phyloP scores from a whole-genome alignment of 2,797 vertebrate species.

The Alexandromys oeconomus region DNA sequence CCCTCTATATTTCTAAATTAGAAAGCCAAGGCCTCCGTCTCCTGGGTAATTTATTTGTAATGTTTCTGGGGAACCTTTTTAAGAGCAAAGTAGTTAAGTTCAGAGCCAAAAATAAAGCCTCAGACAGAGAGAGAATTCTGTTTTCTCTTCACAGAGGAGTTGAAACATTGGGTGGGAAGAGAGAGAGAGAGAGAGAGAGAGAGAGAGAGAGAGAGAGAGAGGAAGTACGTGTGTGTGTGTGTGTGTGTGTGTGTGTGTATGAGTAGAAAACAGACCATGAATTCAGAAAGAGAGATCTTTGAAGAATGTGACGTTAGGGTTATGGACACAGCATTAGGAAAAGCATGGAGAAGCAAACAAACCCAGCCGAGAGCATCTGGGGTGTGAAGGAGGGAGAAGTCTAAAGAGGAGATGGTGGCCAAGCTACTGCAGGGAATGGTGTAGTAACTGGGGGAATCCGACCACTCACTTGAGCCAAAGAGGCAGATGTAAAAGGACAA shows the following conservation, averaged over 20 bases:
- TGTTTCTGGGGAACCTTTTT: neutral
- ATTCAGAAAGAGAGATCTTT: neutral
- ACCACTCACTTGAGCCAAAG: neutral
- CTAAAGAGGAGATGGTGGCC: neutral
- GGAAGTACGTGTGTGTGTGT: no score
- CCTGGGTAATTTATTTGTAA: neutral
- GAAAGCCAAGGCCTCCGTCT: neutral
- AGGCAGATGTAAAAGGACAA: neutral
- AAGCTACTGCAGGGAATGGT: neutral
- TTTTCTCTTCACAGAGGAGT: neutral
- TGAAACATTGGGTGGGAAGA: neutral
- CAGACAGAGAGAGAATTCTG: neutral
- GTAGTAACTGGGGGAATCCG: neutral
- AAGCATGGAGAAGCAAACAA: neutral
- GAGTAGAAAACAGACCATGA: no score
- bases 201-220: no score
- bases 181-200: no score
- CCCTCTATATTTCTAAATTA: neutral
- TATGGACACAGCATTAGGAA: neutral
- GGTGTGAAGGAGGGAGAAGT: no score
- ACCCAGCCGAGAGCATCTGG: rapidly evolving
- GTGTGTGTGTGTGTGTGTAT: no score
- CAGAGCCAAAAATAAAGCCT: neutral
- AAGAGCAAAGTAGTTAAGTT: neutral
- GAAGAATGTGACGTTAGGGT: neutral